Percentiles rank a stretch among this genome's conserved stretches.
phyloP scores from a whole-genome alignment of 2,113 vertebrate species.

The Ia io region DNA sequence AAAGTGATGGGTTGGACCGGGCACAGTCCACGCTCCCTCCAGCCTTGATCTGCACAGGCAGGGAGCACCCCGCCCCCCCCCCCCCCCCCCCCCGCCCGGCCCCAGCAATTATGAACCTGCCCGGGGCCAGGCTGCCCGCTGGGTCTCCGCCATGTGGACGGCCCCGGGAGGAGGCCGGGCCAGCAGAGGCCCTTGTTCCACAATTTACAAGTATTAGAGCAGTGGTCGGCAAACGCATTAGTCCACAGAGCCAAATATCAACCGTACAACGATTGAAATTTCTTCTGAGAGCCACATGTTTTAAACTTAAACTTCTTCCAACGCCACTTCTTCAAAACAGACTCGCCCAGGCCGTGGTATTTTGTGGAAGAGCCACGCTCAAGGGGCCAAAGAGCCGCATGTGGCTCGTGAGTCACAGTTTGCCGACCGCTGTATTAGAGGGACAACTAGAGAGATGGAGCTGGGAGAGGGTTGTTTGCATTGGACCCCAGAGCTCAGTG shows the following conservation, averaged over 20 bases:
- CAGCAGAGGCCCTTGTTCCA: background rate
- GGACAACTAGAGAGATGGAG: background rate
- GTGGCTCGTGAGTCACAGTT: no score
- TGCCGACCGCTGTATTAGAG: background rate
- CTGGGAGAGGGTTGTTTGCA: fast-evolving
- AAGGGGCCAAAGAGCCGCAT: no score
- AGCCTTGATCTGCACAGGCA: background rate
- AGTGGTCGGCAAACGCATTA: no score
- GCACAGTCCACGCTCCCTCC: background rate
- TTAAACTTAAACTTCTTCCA: no score
- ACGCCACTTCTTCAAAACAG: no score
- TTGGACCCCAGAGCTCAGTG: fast-evolving
- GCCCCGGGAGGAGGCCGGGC: background rate
- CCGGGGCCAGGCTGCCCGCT: background rate
- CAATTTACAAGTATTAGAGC: background rate
- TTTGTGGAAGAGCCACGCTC: no score
- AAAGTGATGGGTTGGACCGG: background rate
- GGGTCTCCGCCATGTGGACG: background rate
- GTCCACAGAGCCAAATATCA: no score
- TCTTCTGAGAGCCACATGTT: no score
- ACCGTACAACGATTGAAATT: no score
- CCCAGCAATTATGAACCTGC: fast-evolving
- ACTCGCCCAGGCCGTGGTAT: no score
- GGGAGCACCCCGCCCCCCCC: background rate
- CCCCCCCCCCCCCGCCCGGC: no score